These are phyloP conservation scores for Hormiphora californensis DNA, from an alignment of 37 sponge, comb jelly and placozoan genomes.

Conservation along the genomic window DNA sequence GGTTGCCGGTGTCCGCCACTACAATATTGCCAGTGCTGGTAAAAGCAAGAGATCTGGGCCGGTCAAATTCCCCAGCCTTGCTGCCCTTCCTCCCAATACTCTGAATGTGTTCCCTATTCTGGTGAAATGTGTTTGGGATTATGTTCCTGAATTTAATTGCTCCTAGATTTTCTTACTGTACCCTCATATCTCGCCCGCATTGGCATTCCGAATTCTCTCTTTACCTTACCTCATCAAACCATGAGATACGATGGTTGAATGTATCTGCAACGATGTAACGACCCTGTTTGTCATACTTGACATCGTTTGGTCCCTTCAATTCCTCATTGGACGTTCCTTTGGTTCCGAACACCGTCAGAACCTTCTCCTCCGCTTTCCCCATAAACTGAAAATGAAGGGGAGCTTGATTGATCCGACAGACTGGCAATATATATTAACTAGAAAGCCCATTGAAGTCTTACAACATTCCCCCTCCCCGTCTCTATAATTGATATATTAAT, in stretches of 20 bases:
- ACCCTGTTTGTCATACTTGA: constrained; percentile 37
- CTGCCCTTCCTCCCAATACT: constrained; percentile 35
- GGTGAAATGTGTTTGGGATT: not conserved
- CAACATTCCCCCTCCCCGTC: too few species aligned
- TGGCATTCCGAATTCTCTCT: too few species aligned
- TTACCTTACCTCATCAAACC: constrained; percentile 46
- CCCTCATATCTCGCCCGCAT: too few species aligned
- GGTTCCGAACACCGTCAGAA: not conserved
- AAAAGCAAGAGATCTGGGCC: constrained; percentile 20
- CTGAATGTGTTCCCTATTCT: constrained; percentile 36
- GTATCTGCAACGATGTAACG: constrained; percentile 39
- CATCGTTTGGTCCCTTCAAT: constrained; percentile 52
- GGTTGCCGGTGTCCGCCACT: constrained; percentile 41
- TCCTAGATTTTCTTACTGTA: too few species aligned
- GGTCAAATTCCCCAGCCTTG: constrained; percentile 40
- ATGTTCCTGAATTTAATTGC: too few species aligned
- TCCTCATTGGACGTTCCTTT: not conserved
- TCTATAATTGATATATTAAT: too few species aligned
- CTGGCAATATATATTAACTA: too few species aligned
- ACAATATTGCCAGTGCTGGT: constrained; percentile 37
- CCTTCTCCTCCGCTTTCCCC: too few species aligned
- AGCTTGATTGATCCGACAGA: too few species aligned
- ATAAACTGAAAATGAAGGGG: too few species aligned
- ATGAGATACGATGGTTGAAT: constrained; percentile 49
- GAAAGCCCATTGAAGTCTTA: too few species aligned